A percentile compares a stretch with the other conserved stretches of the same genome.
phyloP scores from a whole-genome alignment of 2,797 vertebrate genomes.

The Gallinago solitaria region DNA sequence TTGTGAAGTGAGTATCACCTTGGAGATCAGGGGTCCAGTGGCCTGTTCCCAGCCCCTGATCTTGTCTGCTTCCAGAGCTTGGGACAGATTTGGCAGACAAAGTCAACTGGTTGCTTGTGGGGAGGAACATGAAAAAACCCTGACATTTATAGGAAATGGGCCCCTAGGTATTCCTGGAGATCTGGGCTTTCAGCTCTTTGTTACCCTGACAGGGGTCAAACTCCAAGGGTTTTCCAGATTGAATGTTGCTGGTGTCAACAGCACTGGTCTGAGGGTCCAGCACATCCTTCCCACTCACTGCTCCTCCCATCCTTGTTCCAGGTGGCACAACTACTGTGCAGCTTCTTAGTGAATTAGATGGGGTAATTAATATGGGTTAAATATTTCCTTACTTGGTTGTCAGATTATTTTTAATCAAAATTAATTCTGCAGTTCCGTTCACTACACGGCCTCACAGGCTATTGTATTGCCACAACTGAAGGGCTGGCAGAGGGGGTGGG shows the following conservation, averaged over 20 bases:
- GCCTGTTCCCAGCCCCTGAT: background rate
- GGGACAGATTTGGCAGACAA: fast-evolving
- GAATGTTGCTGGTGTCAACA: background rate
- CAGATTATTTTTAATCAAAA: background rate
- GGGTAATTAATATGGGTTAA: background rate
- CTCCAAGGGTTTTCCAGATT: background rate
- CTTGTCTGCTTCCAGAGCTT: background rate
- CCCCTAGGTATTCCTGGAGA: background rate
- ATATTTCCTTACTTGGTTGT: background rate
- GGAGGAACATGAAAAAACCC: background rate
- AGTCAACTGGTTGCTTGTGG: background rate
- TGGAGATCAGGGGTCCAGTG: background rate
- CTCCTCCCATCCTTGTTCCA: background rate
- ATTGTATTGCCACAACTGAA: background rate
- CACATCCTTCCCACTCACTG: background rate
- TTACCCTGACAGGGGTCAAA: background rate
- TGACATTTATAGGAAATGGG: background rate
- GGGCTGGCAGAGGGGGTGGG: background rate
- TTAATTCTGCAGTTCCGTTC: background rate
- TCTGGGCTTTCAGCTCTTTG: background rate
- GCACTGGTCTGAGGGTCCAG: background rate
- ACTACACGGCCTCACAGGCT: background rate
- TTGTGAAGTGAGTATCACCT: background rate
- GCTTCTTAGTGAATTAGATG: background rate
- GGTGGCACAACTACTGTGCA: background rate